Percentiles rank a stretch among this genome's conserved stretches.
Conservation (phyloP, 2,888 invertebrate species). For the Lasioglossum oenotherae region DNA sequence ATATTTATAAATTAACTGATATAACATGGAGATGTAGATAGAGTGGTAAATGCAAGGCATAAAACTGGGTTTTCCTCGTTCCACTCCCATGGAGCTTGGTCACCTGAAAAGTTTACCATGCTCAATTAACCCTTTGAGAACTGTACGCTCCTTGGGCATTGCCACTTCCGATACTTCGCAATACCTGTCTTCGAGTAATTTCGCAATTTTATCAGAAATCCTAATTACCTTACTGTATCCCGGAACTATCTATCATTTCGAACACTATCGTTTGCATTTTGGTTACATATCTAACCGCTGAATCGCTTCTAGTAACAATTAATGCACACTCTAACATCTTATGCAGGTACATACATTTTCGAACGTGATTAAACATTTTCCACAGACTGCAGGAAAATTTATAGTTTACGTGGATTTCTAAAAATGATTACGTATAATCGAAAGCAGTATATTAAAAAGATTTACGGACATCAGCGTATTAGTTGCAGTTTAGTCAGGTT, state of each 20-base stretch:
- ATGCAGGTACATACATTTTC: not conserved
- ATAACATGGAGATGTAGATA: slow-evolving; percentile 45
- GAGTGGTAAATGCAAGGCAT: slow-evolving; percentile 57
- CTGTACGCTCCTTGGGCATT: slow-evolving; percentile 79
- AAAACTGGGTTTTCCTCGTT: slow-evolving; percentile 79
- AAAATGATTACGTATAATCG: too few species aligned
- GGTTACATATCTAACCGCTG: not conserved
- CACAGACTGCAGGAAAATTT: not conserved
- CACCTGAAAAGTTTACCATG: slow-evolving; percentile 81
- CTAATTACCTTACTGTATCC: not conserved
- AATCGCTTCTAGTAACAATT: not conserved
- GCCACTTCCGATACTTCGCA: slow-evolving; percentile 81
- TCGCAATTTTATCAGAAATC: slow-evolving; percentile 59
- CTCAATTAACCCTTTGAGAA: slow-evolving; percentile 84
- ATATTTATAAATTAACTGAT: slow-evolving; percentile 51
- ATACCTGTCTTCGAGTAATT: slow-evolving; percentile 76
- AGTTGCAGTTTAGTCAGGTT: too few species aligned
- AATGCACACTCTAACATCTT: not conserved
- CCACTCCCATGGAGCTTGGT: slow-evolving; percentile 82
- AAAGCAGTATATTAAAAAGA: too few species aligned
- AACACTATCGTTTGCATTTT: not conserved
- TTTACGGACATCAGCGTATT: too few species aligned
- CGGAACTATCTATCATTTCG: not conserved
- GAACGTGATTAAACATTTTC: not conserved
- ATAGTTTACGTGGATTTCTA: too few species aligned